Evolutionary conservation across 2,888 invertebrate species (phyloP).

Genomic region (Cyaniris semiargus): DNA sequence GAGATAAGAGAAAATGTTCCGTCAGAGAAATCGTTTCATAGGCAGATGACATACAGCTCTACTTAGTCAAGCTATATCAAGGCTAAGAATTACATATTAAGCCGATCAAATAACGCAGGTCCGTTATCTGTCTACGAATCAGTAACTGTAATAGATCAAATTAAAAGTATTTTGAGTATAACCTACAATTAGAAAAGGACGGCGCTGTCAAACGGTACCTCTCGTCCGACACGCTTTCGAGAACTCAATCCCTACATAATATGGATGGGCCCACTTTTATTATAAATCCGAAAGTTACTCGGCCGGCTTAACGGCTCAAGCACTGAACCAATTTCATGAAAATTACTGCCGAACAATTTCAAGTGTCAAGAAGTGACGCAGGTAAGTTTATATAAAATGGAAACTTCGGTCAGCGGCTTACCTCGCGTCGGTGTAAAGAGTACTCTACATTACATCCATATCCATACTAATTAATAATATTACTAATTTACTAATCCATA

Average conservation of each 20-base stretch:
- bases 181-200: neutral
- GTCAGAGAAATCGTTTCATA: too few relatives aligned
- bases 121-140: too few relatives aligned
- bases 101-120: too few relatives aligned
- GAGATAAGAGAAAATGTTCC: too few relatives aligned
- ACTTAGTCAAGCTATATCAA: neutral
- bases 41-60: too few relatives aligned
- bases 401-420: neutral
- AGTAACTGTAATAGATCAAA: neutral
- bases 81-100: too few relatives aligned
- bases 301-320: constrained; percentile 21
- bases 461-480: too few relatives aligned
- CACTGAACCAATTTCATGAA: constrained; percentile 17
- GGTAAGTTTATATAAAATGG: constrained; percentile 1
- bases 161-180: neutral
- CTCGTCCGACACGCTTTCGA: constrained; percentile 16
- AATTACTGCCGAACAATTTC: constrained; percentile 19
- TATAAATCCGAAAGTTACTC: constrained; percentile 17
- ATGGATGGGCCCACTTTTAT: constrained; percentile 22
- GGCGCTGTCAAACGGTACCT: neutral
- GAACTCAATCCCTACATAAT: constrained; percentile 17
- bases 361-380: constrained; percentile 22
- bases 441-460: neutral
- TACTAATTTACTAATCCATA: too few relatives aligned
- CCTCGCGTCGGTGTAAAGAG: neutral